Conservation (phyloP, 2,113 vertebrate species). For the Clarias macrocephalus region DNA sequence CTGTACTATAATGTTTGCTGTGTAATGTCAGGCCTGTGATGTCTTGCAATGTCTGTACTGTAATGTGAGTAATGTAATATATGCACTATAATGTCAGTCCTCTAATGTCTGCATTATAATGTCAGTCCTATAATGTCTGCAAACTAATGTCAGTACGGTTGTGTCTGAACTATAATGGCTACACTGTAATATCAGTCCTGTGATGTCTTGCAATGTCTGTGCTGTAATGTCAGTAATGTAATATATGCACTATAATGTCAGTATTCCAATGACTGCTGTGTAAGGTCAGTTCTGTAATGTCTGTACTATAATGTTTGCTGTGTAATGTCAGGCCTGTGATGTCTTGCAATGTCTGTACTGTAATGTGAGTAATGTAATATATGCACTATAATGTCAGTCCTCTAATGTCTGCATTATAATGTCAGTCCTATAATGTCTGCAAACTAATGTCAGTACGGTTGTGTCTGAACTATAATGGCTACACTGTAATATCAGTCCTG, state of each 20-base stretch:
- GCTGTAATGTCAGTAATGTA: background rate
- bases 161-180: no score
- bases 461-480: no score
- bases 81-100: background rate
- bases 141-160: no score
- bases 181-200: no score
- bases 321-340: background rate
- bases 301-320: background rate
- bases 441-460: no score
- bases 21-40: background rate
- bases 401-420: background rate
- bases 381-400: background rate
- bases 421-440: no score
- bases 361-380: background rate
- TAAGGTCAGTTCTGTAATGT: background rate
- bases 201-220: background rate
- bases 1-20: background rate
- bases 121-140: no score
- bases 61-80: background rate
- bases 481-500: no score
- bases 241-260: background rate
- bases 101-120: background rate
- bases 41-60: background rate
- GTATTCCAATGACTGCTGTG: no score
- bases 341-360: background rate